phyloP scores from a whole-genome alignment of 64 coral and sea anemone species.

The Actinia equina region DNA sequence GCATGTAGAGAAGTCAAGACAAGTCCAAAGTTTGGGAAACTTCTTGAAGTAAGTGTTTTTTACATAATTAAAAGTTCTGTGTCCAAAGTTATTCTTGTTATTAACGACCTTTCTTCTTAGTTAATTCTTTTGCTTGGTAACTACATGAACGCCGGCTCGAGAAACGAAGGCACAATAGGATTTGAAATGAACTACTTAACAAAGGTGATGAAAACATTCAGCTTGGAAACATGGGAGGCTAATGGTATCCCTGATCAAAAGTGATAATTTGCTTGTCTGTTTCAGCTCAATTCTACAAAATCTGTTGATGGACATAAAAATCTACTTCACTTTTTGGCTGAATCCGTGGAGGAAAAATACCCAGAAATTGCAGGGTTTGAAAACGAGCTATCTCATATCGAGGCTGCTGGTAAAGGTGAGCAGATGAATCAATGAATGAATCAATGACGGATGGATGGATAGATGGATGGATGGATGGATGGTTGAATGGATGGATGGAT shows the following conservation, averaged over 20 bases:
- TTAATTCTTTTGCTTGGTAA: constrained; percentile 89
- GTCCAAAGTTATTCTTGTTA: not conserved
- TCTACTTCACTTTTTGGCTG: constrained; percentile 87
- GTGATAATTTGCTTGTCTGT: not conserved
- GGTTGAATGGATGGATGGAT: too few species aligned
- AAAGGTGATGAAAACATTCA: constrained; percentile 48
- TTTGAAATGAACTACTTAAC: constrained; percentile 99
- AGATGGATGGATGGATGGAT: too few species aligned
- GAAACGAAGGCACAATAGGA: constrained; percentile 92
- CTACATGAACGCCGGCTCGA: constrained; percentile 99
- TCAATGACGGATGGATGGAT: too few species aligned
- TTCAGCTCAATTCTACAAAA: constrained; percentile 93
- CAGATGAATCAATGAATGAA: not conserved
- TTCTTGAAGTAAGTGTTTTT: constrained; percentile 70
- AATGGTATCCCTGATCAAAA: too few species aligned
- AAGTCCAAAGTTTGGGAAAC: constrained; percentile 86
- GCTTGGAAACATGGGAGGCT: too few species aligned
- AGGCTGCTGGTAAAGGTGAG: constrained; percentile 81
- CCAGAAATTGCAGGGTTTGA: constrained; percentile 96
- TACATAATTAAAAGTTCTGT: not conserved
- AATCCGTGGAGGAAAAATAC: constrained; percentile 78
- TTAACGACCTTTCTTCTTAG: constrained; percentile 31
- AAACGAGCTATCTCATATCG: constrained; percentile 83
- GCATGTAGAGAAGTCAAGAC: constrained; percentile 96
- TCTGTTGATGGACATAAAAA: constrained; percentile 89